A percentile compares a stretch with the other conserved stretches of the same genome.
These are phyloP conservation scores for Drosophila cognata DNA, from an alignment of 2,888 invertebrate genomes.

Conservation along the genomic window DNA sequence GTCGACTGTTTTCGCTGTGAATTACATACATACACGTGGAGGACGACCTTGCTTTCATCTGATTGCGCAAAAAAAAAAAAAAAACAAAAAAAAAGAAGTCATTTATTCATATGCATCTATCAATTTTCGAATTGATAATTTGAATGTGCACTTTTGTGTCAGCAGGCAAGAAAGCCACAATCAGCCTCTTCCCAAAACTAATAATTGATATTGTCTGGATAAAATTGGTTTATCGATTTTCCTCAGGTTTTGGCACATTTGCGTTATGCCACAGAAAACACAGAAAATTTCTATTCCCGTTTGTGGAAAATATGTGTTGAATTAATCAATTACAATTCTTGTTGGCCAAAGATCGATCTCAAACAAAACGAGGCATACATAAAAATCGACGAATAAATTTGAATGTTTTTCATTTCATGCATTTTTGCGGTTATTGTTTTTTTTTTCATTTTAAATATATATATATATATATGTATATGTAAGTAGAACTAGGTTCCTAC, in stretches of 20 bases:
- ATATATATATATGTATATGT: conserved; percentile 19
- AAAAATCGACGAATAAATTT: conserved; percentile 4
- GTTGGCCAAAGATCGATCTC: conserved; percentile 6
- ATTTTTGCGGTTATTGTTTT: conserved; percentile 1
- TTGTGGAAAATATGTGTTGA: conserved; percentile 9
- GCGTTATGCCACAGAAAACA: conserved; percentile 16
- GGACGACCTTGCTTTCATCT: background rate
- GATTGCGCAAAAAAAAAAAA: background rate
- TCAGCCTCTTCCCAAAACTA: background rate
- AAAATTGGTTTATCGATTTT: background rate
- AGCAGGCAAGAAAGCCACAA: background rate
- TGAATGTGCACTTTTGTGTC: background rate
- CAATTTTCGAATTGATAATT: background rate
- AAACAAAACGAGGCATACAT: background rate
- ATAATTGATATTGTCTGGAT: background rate
- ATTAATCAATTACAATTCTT: conserved; percentile 9
- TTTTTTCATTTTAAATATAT: background rate
- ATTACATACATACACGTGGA: background rate
- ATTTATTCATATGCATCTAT: background rate
- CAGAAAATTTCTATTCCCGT: background rate
- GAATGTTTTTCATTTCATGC: background rate
- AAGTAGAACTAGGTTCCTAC: conserved; percentile 51
- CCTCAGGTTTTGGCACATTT: conserved; percentile 4
- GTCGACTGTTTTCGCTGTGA: background rate
- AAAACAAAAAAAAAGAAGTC: background rate